Conservation (phyloP, 2,113 vertebrate species). For the Phyllostomus hastatus region DNA sequence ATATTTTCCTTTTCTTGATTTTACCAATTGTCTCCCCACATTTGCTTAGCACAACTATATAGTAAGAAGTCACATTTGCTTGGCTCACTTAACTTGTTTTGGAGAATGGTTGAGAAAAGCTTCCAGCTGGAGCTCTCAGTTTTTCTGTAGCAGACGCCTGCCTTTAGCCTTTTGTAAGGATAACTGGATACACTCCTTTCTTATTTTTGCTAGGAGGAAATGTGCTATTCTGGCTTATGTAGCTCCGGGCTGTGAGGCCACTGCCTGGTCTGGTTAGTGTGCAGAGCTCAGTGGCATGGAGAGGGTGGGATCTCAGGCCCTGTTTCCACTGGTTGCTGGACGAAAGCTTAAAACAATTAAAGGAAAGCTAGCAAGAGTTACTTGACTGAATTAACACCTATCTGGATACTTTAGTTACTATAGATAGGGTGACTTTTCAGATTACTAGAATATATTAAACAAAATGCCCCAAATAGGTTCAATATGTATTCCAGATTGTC, state of each 20-base stretch:
- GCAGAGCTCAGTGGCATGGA: not conserved
- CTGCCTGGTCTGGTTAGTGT: not conserved
- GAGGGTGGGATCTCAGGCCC: not conserved
- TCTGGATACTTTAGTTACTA: not conserved
- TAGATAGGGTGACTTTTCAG: not conserved
- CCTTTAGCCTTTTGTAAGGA: slow-evolving; percentile 15
- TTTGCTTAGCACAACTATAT: not conserved
- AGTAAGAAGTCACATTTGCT: slow-evolving; percentile 33
- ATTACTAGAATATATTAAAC: slow-evolving; percentile 25
- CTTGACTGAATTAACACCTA: not conserved
- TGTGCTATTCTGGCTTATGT: not conserved
- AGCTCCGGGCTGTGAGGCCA: not conserved
- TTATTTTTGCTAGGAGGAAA: not conserved
- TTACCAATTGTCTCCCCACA: slow-evolving; percentile 7
- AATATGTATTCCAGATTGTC: slow-evolving; percentile 45
- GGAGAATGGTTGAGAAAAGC: slow-evolving; percentile 1
- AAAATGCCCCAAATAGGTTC: slow-evolving; percentile 9
- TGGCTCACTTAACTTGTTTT: slow-evolving; percentile 24
- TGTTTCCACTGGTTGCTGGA: slow-evolving; percentile 29
- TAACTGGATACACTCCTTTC: not conserved
- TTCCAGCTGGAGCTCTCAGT: slow-evolving; percentile 33
- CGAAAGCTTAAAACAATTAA: not conserved
- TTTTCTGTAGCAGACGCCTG: not conserved
- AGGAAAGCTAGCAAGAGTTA: not conserved
- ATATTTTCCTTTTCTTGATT: slow-evolving; percentile 33